phyloP scores from a whole-genome alignment of 2,797 vertebrate species.

The Anabas testudineus region DNA sequence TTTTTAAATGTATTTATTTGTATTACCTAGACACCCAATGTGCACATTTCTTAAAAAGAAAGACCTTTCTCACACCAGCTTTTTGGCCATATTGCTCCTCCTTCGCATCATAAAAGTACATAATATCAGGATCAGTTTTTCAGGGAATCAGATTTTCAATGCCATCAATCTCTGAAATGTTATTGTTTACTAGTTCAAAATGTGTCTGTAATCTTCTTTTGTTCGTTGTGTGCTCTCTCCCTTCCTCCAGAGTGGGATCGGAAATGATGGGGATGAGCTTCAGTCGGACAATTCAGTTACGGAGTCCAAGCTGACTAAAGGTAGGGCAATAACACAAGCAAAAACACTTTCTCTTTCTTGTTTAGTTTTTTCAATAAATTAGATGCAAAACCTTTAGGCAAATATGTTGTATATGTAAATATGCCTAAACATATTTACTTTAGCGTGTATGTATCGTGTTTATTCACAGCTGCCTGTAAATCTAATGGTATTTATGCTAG shows the following conservation, averaged over 20 bases:
- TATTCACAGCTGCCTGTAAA: slow-evolving; percentile 34
- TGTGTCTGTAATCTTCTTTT: not conserved
- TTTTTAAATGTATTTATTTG: too few relatives aligned
- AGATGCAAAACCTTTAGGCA: slow-evolving; percentile 43
- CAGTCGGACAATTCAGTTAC: slow-evolving; percentile 68
- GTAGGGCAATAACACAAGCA: slow-evolving; percentile 71
- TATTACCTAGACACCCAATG: not conserved
- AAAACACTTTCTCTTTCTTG: not conserved
- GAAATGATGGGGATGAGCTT: slow-evolving; percentile 29
- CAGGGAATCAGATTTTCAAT: too few relatives aligned
- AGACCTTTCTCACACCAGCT: not conserved
- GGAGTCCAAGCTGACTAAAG: slow-evolving; percentile 92
- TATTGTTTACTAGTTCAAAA: not conserved
- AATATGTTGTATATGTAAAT: slow-evolving; percentile 15
- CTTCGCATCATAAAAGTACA: slow-evolving; percentile 3
- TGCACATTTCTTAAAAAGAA: slow-evolving; percentile 20
- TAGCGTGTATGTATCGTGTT: slow-evolving; percentile 35
- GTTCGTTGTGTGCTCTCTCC: not conserved
- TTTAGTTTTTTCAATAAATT: slow-evolving; percentile 31
- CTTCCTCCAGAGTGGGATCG: slow-evolving; percentile 50
- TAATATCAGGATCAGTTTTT: slow-evolving; percentile 31
- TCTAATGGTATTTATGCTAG: slow-evolving; percentile 45
- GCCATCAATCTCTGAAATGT: too few relatives aligned
- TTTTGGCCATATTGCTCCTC: slow-evolving; percentile 5
- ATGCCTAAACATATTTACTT: slow-evolving; percentile 28